These are phyloP conservation scores for Temnopleurus reevesii DNA, from an alignment of 53 echinoderm and acorn worm genomes.

Conservation along the genomic window DNA sequence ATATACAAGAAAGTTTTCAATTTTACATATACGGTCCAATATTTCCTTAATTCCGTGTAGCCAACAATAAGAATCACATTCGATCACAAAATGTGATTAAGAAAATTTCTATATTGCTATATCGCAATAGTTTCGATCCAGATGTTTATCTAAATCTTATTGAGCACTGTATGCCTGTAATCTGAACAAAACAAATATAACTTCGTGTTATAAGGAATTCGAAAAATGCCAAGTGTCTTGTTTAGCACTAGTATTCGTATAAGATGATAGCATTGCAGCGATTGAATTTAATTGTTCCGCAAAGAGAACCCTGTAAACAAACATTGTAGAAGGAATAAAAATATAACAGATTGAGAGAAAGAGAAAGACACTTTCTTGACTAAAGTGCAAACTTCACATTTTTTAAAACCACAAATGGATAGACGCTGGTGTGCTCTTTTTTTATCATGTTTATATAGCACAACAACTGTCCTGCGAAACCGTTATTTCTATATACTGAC, in stretches of 20 bases:
- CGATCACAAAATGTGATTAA: too few relatives aligned
- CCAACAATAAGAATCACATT: too few relatives aligned
- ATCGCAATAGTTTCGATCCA: too few relatives aligned
- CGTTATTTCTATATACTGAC: neutral
- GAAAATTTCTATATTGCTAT: too few relatives aligned
- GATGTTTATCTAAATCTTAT: too few relatives aligned
- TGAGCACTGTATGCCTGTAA: too few relatives aligned
- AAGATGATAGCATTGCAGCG: neutral
- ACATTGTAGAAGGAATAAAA: neutral
- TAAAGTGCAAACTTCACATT: constrained; percentile 3
- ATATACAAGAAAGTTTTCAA: too few relatives aligned
- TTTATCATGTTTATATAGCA: too few relatives aligned
- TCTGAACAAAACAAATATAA: constrained; percentile 13
- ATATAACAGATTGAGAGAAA: neutral
- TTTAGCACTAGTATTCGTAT: neutral
- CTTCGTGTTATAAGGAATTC: neutral
- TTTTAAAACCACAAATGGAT: neutral
- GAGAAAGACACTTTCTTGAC: neutral
- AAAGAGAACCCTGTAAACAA: neutral
- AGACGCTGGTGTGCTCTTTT: constrained; percentile 1
- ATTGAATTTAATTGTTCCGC: neutral
- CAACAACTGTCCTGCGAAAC: neutral
- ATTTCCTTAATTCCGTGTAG: too few relatives aligned
- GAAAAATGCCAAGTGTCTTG: neutral
- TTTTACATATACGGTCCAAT: too few relatives aligned